Evolutionary conservation across 1,140 invertebrate genomes (phyloP).

Genomic region (Lasioglossum albipes): DNA sequence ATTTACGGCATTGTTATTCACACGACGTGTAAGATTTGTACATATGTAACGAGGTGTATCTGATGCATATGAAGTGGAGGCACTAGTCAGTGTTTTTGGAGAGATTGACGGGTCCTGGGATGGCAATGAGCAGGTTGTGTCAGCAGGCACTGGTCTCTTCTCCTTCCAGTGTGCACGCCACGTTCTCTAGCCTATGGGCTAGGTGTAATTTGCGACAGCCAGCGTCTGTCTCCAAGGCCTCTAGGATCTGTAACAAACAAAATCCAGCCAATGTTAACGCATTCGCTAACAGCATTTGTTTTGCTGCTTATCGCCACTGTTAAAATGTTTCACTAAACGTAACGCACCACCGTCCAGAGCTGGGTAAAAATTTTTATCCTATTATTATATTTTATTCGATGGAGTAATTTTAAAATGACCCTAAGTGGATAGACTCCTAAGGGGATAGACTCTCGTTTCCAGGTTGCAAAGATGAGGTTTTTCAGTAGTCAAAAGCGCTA

Average conservation of each 20-base stretch:
- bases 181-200: conserved; percentile 93
- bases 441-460: too few species aligned
- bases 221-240: conserved; percentile 90
- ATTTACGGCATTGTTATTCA: conserved; percentile 66
- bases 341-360: too few species aligned
- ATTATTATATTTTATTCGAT: too few species aligned
- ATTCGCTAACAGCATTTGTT: too few species aligned
- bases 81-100: conserved; percentile 78
- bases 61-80: conserved; percentile 74
- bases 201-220: conserved; percentile 93
- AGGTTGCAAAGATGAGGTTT: too few species aligned
- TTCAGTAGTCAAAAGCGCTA: too few species aligned
- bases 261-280: too few species aligned
- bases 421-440: too few species aligned
- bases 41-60: conserved; percentile 74
- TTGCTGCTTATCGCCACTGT: too few species aligned
- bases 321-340: too few species aligned
- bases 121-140: conserved; percentile 72
- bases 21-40: conserved; percentile 71
- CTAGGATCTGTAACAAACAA: conserved; percentile 83
- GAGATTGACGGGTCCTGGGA: conserved; percentile 72
- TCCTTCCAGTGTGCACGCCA: conserved; percentile 93
- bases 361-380: too few species aligned
- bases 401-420: too few species aligned
- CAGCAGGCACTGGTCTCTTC: conserved; percentile 82